Base-by-base conservation (phyloP, 1,140 invertebrate species). In the Diachasma alloeum region DNA sequence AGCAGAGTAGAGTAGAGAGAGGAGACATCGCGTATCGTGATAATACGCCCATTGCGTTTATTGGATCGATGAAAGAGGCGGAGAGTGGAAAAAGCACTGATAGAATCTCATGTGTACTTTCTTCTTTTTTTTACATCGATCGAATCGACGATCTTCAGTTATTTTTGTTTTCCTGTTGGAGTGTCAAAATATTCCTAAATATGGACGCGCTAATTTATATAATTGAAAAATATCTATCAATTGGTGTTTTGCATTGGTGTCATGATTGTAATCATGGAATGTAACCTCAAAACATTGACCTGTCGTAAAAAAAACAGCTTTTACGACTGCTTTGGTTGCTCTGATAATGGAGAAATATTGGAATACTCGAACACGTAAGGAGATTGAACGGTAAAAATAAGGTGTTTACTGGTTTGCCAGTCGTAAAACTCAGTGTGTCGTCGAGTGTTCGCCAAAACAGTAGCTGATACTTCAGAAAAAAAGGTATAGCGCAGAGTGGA, bases 61-160 rank as follows among this genome's bases (percentile, higher is more conserved):
- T 79, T 75, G 75, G 75, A 79, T 79, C 78, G 78, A 79, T 79
- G 68, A 75, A 75, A 79, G 46, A 76, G 74, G 74, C 36, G 74
- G 67, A 70, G 66, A 66, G 74, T 75, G 74, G 74, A 76, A 76
- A 76, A 76, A 76, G 22, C 19, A 42, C 36, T 70, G 74, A 76
- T 76, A 76, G 39, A 59, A 76, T 76, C 74, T 56, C 8, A 39
- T 59, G 67, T 70, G 48, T 63, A 59, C 31, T 42, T 59, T 76
- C 56, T 15, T 39, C 9, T 24, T 68, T 67, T 74, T 74, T 67
- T 44, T 56, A 15, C 19, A 48, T 73, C n/a, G 46, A 59, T 67
- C 31, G n/a, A 73, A 56, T 22, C 24, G 59, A 22, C 22, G 19
- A 56, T 56, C 17, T 19, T 19, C 15, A 8, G n/a, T 56, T 19